A percentile compares a stretch with the other conserved stretches of the same genome.
These are phyloP conservation scores for Bambusicola thoracicus DNA, from an alignment of 2,113 vertebrate genomes.

Conservation along the genomic window DNA sequence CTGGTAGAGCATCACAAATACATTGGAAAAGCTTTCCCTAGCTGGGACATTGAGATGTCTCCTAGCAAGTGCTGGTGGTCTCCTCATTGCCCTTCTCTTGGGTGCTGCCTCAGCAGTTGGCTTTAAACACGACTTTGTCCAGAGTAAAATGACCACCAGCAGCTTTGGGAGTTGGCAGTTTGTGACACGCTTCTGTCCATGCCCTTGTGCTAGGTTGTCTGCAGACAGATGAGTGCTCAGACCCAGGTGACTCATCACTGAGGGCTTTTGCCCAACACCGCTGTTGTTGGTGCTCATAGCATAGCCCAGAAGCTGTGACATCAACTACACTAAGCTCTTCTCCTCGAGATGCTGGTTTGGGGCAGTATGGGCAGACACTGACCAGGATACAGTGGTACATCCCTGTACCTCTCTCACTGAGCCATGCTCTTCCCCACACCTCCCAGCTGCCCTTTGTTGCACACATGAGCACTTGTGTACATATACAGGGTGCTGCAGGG, in stretches of 20 bases:
- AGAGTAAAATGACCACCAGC: not conserved
- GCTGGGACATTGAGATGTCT: not conserved
- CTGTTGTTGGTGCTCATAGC: not conserved
- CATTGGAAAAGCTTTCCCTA: not conserved
- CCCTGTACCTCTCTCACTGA: not conserved
- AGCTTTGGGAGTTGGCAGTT: not conserved
- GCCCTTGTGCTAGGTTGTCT: not conserved
- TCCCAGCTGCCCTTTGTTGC: accelerated
- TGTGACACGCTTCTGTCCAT: not conserved
- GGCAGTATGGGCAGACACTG: not conserved
- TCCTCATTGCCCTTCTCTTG: not conserved
- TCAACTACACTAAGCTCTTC: not conserved
- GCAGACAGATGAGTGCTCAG: not conserved
- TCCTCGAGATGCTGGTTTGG: not conserved
- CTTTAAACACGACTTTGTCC: not conserved
- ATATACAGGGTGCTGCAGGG: not conserved
- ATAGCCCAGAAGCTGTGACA: not conserved
- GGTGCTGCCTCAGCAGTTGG: not conserved
- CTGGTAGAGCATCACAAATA: not conserved
- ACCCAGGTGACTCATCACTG: accelerated
- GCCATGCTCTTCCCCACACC: not conserved
- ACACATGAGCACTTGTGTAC: accelerated
- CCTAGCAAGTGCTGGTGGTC: not conserved
- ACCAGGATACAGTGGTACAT: not conserved
- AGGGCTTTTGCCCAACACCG: not conserved